phyloP scores from a whole-genome alignment of 2,113 vertebrate species.

The Anas platyrhynchos region DNA sequence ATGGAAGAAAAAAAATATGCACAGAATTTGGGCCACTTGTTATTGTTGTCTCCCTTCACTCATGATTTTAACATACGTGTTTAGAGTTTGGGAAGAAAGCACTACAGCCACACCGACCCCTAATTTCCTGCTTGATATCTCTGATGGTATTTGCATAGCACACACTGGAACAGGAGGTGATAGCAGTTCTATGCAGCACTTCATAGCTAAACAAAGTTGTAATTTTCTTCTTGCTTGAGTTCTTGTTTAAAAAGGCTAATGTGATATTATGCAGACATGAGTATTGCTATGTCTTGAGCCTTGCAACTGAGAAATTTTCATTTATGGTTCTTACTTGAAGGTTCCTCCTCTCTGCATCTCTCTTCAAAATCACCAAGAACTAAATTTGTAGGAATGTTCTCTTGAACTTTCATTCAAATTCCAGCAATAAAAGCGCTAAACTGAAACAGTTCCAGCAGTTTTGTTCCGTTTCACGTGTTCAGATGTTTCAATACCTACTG shows the following conservation, averaged over 20 bases:
- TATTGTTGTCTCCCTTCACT: neutral
- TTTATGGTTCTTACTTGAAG: neutral
- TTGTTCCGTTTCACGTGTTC: neutral
- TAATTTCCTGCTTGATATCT: neutral
- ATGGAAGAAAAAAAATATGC: neutral
- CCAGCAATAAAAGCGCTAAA: neutral
- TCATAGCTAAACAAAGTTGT: slow-evolving; percentile 42
- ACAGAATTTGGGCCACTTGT: neutral
- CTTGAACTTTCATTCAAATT: neutral
- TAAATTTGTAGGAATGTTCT: neutral
- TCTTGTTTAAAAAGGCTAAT: slow-evolving; percentile 40
- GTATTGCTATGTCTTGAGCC: neutral
- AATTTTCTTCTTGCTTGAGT: slow-evolving; percentile 31
- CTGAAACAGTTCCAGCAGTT: fast-evolving
- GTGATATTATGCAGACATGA: neutral
- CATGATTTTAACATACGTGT: neutral
- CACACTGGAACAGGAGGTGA: neutral
- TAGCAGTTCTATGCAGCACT: neutral
- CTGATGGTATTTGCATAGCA: neutral
- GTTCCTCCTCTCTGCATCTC: neutral
- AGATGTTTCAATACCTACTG: neutral
- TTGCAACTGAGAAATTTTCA: neutral
- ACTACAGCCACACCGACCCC: neutral
- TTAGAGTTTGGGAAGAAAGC: neutral
- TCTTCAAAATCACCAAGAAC: neutral